Evolutionary conservation across 2,888 invertebrate species (phyloP).

Genomic region (Agrotis puta): DNA sequence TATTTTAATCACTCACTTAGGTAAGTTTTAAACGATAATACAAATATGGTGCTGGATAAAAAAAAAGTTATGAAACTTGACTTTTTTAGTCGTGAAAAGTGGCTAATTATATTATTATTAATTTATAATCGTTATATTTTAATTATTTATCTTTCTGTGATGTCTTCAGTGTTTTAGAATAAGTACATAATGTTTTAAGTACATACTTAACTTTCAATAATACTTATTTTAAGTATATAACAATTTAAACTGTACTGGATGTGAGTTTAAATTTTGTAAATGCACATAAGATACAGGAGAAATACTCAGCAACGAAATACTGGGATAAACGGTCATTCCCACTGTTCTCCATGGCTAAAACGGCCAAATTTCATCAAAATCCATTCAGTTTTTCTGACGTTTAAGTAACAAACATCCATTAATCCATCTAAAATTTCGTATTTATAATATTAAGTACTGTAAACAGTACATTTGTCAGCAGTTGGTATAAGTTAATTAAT

Average conservation of each 20-base stretch:
- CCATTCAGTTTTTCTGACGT: too few species aligned
- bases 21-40: constrained; percentile 11
- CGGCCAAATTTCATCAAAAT: too few species aligned
- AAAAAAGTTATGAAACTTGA: neutral
- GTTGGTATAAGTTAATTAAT: constrained; percentile 4
- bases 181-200: constrained; percentile 9
- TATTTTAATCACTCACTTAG: constrained; percentile 6
- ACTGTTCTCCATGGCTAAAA: too few species aligned
- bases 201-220: neutral
- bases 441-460: neutral
- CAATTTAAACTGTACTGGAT: too few species aligned
- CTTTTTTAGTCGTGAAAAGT: neutral
- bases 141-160: constrained; percentile 19
- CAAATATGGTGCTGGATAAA: neutral
- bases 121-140: neutral
- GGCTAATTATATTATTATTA: neutral
- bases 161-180: constrained; percentile 13
- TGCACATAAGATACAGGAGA: too few species aligned
- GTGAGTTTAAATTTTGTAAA: too few species aligned
- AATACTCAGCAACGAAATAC: too few species aligned
- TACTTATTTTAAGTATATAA: constrained; percentile 3
- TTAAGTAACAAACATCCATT: too few species aligned
- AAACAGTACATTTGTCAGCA: constrained; percentile 5
- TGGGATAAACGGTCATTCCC: too few species aligned
- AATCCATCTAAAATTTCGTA: too few species aligned